Base-by-base conservation (phyloP, 2,797 vertebrate genomes). In the Xenops minutus region DNA sequence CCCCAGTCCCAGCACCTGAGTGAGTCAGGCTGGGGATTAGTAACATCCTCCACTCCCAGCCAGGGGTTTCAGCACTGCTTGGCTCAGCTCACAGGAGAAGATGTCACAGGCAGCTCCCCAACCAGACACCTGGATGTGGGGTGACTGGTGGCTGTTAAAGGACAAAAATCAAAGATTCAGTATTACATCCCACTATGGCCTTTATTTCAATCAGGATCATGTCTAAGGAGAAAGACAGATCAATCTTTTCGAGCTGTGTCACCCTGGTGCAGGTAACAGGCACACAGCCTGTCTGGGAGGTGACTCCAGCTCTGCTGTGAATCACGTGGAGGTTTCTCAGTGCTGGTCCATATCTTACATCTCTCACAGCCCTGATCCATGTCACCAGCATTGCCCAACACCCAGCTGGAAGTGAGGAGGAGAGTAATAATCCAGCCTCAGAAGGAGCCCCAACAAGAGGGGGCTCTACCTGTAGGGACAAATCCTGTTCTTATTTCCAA, bases 391-490 rank as follows among this genome's bases (percentile, higher is more conserved):
- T 67, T 87, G 62, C 63, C 69, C 85, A 95, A 29, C 46, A 87
- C 43, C 49, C 56, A 56, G 39, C 39, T 89, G 36, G n/a, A n/a
- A n/a, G n/a, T 12, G 51, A 46, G 29, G 29, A 91, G 46, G 62
- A 6, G 0, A 76, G 29, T 46, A 62, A 3, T 0, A 67, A 67
- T 55, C 10, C 67, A 76, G 20, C 52, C 78, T 46, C 48, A 30
- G 44, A 32, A 68, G 0, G 12, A 82, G 78, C 23, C 51, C 68
- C 52, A 34, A 17, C 23, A 86, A 76, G 18, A 37, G 37, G 44
- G 49, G 74, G 32, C 29, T 69, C 71, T 44, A 26, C 88, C 85
- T 96, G 94, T 12, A 85, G 64, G 82, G 82, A 93, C 94, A 95
- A 71, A 89, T 83, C 91, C 73, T 77, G 20, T 14, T 89, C 91